These are phyloP conservation scores for Danionella cerebrum DNA, from an alignment of 2,113 vertebrate species.

Conservation along the genomic window DNA sequence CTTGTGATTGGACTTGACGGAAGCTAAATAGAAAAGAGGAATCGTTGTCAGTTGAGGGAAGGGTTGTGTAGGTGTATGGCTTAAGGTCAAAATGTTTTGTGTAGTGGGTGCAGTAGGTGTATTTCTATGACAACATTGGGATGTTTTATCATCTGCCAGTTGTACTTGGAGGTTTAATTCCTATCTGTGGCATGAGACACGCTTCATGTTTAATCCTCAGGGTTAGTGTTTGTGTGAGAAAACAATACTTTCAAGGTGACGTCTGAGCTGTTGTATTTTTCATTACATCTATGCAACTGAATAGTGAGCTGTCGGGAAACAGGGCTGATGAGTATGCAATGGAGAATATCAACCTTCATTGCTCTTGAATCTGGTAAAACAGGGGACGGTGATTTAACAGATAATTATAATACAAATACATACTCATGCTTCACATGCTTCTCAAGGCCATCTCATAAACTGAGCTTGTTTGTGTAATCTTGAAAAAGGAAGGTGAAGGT, in stretches of 20 bases:
- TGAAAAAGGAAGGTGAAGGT: background rate
- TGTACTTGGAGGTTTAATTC: background rate
- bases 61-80: no score
- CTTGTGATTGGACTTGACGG: no score
- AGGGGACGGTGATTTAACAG: background rate
- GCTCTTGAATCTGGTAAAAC: background rate
- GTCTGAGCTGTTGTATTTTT: background rate
- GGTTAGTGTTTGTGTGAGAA: background rate
- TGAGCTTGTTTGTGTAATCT: background rate
- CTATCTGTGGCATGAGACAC: background rate
- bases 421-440: background rate
- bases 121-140: no score
- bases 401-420: background rate
- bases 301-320: background rate
- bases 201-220: background rate
- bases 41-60: no score
- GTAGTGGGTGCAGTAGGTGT: no score
- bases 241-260: conserved; percentile 1
- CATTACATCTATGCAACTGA: background rate
- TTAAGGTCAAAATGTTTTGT: background rate
- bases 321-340: background rate
- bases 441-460: background rate
- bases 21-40: no score
- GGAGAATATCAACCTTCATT: background rate
- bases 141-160: background rate